Base-by-base conservation (phyloP, 2,797 vertebrate species). In the Gallinago stenura region DNA sequence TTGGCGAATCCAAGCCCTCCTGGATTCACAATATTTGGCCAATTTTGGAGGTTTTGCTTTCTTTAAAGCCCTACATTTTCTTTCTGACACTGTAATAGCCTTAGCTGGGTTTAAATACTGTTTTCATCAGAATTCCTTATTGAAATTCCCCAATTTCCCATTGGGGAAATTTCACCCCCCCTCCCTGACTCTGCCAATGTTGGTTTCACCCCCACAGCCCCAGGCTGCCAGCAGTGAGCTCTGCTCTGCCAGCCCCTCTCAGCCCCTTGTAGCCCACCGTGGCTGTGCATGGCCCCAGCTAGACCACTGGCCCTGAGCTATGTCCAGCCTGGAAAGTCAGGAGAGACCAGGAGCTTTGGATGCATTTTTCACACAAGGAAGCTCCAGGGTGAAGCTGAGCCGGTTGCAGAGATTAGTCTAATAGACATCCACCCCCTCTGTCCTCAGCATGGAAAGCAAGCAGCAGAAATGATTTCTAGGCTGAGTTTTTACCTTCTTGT, bases 231-330 rank as follows among this genome's bases (percentile, higher is more conserved):
- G 16, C 51, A 53, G 51, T 10, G 51, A 53, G 15, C 28, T 53
- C 51, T 53, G 51, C 51, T 53, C 51, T 53, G 26, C 15, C 5
- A 53, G 51, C 51, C 26, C 51, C 26, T 30, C 51, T 30, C 6
- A 12, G 33, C 68, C 50, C 69, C 51, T 46, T 8, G 3, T 28
- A 81, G 69, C 54, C 45, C 80, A 20, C 68, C 4, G 0, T 70
- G 50, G 33, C 57, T 2, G 0, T 3, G 17, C 26, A 3, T 2
- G 18, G 61, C 33, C 54, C 25, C 1, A 1, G 0, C 1, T 8
- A 17, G 22, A 15, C 24, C 48, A 9, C 30, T 22, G 31, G 17
- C 30, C 4, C 43, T 31, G n/a, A 14, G 31, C 15, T 20, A 14
- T 21, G 12, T 82, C 90, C 71, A 61, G 69, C 62, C 66, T 72